Evolutionary conservation across 2,888 invertebrate species (phyloP), one percentile per base, ranked within the genome.

Genomic region (Hirtodrosophila cameraria): DNA sequence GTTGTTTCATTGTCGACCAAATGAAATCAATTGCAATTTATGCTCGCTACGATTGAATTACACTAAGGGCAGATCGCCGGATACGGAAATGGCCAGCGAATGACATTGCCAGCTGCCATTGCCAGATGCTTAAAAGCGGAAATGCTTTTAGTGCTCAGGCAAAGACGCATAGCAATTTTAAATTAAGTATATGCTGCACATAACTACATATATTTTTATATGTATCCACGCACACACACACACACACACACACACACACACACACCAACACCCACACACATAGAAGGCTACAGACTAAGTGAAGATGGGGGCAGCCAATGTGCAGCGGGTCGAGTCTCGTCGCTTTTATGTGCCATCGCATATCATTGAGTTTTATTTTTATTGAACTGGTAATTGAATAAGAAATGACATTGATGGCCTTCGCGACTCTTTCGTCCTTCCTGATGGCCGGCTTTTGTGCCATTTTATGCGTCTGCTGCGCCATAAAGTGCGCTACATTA

Each of bases 351-450:
- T 57, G 30, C 65, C 69, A 43, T 59, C 69, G 75, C 69, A 81
- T 75, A 59, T 77, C 83, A 69, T 80, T 75, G 80, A 72, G 72
- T 66, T 80, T 80, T 75, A 75, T 83, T 75, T 80, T 83, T 83
- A 83, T 80, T 80, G 80, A 80, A 67, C 67, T 61, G 78, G 83
- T 80, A 80, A 80, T 80, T 83, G 80, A 83, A 80, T 80, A 77
- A 80, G 75, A 67, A 77, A 80, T 77, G 75, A 73, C 70, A 63
- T 66, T 80, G 80, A 80, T 65, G 75, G 57, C 62, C 71, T 50
- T 61, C 53, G 53, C 48, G 50, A 48, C 39, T 54, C 50, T 49
- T 53, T 39, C 30, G 33, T 25, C 41, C 23, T 23, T 31, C 28
- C 30, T 48, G 35, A 11, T 1, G 38, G 42, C 16, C 38, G 41